A percentile compares a stretch with the other conserved stretches of the same genome.
These are phyloP conservation scores for Myrmecobius fasciatus DNA, from an alignment of 2,113 vertebrate species.

Conservation along the genomic window DNA sequence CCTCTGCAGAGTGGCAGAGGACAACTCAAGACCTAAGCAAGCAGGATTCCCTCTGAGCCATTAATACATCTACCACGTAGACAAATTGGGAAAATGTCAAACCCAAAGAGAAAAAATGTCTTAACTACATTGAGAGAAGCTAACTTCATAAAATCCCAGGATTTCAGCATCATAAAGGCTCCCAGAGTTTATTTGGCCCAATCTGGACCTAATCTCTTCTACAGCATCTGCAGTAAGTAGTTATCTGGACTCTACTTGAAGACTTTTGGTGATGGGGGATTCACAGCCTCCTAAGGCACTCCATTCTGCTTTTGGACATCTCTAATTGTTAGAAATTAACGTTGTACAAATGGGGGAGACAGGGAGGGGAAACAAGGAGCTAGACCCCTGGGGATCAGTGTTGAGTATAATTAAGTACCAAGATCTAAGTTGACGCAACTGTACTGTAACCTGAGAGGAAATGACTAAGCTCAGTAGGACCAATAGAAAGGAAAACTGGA, in stretches of 20 bases:
- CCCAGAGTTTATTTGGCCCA: background rate
- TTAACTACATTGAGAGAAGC: background rate
- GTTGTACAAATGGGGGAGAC: background rate
- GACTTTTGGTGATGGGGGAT: background rate
- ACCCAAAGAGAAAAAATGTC: background rate
- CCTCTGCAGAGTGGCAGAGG: background rate
- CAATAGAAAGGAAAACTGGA: background rate
- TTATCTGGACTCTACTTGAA: background rate
- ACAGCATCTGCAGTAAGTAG: background rate
- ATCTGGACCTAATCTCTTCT: background rate
- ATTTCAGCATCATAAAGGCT: background rate
- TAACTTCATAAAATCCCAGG: background rate
- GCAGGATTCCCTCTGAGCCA: background rate
- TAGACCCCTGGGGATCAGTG: background rate
- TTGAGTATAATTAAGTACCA: background rate
- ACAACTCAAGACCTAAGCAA: background rate
- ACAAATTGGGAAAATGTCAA: background rate
- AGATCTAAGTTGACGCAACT: background rate
- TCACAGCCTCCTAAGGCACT: background rate
- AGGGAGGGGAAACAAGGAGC: background rate
- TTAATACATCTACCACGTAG: background rate
- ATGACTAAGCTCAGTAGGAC: background rate
- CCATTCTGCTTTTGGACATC: background rate
- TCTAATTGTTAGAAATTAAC: background rate
- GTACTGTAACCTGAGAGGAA: background rate